Percentiles rank a stretch among this genome's conserved stretches.
These are phyloP conservation scores for Drosophila lowei DNA, from an alignment of 1,140 invertebrate species.

Conservation along the genomic window DNA sequence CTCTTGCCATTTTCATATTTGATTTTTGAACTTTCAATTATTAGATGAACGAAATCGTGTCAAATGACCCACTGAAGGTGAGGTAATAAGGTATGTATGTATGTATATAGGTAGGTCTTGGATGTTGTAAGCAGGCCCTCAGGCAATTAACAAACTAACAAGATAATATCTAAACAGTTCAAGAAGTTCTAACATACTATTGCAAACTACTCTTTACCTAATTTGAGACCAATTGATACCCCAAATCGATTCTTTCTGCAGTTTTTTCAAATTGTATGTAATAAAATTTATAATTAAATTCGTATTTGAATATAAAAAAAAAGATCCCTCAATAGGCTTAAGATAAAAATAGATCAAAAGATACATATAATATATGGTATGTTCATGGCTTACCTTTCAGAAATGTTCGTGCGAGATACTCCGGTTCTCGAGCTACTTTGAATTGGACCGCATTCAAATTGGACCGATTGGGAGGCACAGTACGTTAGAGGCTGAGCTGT, in stretches of 20 bases:
- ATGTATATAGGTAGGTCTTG: background rate
- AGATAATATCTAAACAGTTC: too few relatives aligned
- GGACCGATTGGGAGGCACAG: constrained; percentile 26
- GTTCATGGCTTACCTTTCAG: constrained; percentile 38
- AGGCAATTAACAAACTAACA: too few relatives aligned
- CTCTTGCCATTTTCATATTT: background rate
- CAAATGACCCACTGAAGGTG: constrained; percentile 22
- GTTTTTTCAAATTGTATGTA: too few relatives aligned
- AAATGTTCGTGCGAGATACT: constrained; percentile 7
- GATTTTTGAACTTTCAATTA: constrained; percentile 50
- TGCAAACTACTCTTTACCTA: too few relatives aligned
- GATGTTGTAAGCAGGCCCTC: background rate
- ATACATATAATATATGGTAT: too few relatives aligned
- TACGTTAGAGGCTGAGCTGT: constrained; percentile 58
- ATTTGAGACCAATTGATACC: too few relatives aligned
- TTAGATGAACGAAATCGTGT: constrained; percentile 55
- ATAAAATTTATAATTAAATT: too few relatives aligned
- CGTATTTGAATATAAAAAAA: background rate
- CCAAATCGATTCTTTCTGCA: too few relatives aligned
- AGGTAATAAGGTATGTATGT: constrained; percentile 33
- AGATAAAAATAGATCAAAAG: too few relatives aligned
- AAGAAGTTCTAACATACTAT: too few relatives aligned
- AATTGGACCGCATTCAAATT: constrained; percentile 42
- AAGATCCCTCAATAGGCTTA: background rate
- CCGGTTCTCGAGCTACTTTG: constrained; percentile 10